Percentiles rank a stretch among this genome's conserved stretches.
Evolutionary conservation across 30 jellyfish, hydroid and myxozoan genomes (phyloP).

Genomic region (Hydractinia echinata): DNA sequence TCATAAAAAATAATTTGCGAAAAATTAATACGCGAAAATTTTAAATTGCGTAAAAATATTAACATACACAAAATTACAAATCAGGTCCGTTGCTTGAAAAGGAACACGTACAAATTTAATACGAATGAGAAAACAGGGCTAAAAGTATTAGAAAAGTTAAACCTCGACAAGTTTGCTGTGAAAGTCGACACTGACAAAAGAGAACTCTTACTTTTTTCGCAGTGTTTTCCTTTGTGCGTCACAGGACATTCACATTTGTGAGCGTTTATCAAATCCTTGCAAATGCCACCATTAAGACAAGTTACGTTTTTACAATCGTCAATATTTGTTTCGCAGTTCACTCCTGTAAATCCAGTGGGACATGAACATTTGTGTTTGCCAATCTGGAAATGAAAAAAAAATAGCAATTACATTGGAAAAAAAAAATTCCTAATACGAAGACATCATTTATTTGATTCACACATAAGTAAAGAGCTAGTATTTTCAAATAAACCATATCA

Average conservation of each 20-base stretch:
- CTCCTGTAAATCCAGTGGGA: slow-evolving; percentile 82
- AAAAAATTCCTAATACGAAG: not conserved
- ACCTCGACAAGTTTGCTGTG: not conserved
- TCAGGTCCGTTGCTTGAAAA: too few species aligned
- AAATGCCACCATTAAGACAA: slow-evolving; percentile 75
- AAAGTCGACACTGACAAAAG: not conserved
- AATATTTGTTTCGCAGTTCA: slow-evolving; percentile 67
- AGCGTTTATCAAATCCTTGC: slow-evolving; percentile 56
- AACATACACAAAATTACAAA: too few species aligned
- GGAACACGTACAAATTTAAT: too few species aligned
- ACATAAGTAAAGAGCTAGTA: too few species aligned
- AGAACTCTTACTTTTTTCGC: slow-evolving; percentile 75
- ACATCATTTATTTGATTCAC: too few species aligned
- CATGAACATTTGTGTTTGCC: slow-evolving; percentile 67
- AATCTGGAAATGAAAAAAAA: slow-evolving; percentile 33
- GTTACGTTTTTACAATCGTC: slow-evolving; percentile 71
- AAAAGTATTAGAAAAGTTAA: not conserved
- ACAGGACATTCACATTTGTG: slow-evolving; percentile 65
- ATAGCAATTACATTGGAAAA: not conserved
- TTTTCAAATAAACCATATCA: too few species aligned
- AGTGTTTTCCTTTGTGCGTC: slow-evolving; percentile 70
- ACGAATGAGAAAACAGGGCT: too few species aligned
- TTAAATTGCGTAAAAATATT: too few species aligned
- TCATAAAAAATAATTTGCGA: too few species aligned
- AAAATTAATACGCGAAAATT: too few species aligned